Conservation (phyloP, 2,888 invertebrate species). For the Oasisia sp. region DNA sequence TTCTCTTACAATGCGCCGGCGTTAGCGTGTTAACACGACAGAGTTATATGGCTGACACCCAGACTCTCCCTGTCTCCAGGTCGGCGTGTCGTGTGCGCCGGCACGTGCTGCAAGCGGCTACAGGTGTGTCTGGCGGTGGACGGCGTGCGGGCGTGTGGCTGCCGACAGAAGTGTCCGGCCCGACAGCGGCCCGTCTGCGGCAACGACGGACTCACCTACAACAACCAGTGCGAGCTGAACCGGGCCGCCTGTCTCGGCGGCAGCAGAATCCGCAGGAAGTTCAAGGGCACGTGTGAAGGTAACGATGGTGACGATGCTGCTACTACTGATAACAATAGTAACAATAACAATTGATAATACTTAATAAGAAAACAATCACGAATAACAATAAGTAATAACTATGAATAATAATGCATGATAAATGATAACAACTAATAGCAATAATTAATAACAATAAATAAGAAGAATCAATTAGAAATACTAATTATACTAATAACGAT, state of each 20-base stretch:
- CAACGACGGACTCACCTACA: neutral
- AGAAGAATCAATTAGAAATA: too few relatives aligned
- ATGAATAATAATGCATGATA: too few relatives aligned
- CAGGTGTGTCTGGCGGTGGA: neutral
- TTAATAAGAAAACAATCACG: too few relatives aligned
- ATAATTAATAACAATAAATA: too few relatives aligned
- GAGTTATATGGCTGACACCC: too few relatives aligned
- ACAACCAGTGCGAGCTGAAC: neutral
- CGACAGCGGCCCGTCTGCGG: neutral
- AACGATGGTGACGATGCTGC: neutral
- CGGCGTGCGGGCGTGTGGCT: neutral
- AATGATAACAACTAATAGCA: too few relatives aligned
- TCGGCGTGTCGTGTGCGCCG: neutral
- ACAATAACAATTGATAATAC: too few relatives aligned
- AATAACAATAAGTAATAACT: too few relatives aligned
- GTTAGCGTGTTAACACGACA: neutral
- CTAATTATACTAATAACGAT: too few relatives aligned
- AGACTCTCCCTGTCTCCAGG: neutral
- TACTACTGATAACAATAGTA: too few relatives aligned
- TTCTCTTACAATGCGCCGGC: too few relatives aligned
- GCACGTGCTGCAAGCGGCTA: neutral
- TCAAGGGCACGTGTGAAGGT: neutral
- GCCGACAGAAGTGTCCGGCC: neutral
- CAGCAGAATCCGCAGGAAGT: neutral
- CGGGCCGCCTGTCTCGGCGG: neutral